Evolutionary conservation across 2,113 vertebrate genomes (phyloP).

Genomic region (Excalfactoria chinensis): DNA sequence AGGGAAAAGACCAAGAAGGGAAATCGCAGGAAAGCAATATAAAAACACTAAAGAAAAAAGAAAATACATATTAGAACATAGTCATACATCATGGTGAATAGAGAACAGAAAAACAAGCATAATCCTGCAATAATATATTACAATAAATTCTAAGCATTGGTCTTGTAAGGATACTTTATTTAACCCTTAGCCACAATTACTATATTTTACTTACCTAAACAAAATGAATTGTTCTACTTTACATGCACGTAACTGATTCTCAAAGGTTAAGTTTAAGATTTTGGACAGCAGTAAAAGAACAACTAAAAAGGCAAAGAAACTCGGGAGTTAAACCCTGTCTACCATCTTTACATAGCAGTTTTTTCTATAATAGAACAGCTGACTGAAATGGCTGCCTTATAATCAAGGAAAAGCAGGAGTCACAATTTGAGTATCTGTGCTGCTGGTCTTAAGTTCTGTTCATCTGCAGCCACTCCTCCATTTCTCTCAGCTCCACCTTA

Average conservation of each 20-base stretch:
- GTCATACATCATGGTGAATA: not conserved
- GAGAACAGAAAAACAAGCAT: not conserved
- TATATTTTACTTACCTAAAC: not conserved
- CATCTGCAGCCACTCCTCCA: not conserved
- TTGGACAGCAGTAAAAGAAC: not conserved
- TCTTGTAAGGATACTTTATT: not conserved
- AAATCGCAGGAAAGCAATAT: slow-evolving; percentile 93
- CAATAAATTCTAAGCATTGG: not conserved
- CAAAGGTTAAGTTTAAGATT: not conserved
- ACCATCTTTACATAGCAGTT: not conserved
- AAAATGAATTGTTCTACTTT: not conserved
- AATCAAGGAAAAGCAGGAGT: not conserved
- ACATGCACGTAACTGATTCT: not conserved
- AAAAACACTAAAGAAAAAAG: slow-evolving; percentile 84
- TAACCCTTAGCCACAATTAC: not conserved
- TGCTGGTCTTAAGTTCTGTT: not conserved
- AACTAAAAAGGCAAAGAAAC: not conserved
- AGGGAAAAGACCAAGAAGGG: slow-evolving; percentile 95
- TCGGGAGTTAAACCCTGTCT: not conserved
- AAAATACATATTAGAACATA: not conserved
- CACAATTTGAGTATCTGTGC: not conserved
- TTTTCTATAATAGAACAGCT: not conserved
- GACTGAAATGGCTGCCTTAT: not conserved
- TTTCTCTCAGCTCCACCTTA: not conserved
- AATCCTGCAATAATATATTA: not conserved